Evolutionary conservation across 2,113 vertebrate genomes (phyloP).

Genomic region (Ciconia maguari): DNA sequence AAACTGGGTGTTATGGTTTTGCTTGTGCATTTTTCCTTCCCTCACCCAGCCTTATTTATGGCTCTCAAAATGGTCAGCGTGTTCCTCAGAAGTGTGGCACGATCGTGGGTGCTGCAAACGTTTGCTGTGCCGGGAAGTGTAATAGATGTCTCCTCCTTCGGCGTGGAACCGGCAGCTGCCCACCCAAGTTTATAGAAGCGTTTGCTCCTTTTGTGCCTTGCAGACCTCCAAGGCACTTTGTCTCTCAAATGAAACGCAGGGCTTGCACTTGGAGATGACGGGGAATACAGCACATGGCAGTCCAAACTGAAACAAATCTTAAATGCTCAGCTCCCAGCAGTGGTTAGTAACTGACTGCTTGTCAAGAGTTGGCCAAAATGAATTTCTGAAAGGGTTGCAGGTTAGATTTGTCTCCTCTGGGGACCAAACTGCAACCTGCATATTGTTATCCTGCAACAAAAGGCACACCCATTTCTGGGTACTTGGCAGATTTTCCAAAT

Average conservation of each 20-base stretch:
- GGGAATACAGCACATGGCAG: neutral
- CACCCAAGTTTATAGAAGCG: accelerated
- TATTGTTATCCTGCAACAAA: neutral
- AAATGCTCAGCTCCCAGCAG: neutral
- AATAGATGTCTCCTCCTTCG: neutral
- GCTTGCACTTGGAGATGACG: neutral
- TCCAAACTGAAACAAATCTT: neutral
- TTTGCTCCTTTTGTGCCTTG: neutral
- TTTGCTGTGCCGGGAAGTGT: neutral
- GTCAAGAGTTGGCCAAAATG: neutral
- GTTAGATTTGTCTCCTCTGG: neutral
- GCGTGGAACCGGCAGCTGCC: neutral
- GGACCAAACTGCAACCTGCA: neutral
- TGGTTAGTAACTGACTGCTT: neutral
- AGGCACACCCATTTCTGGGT: neutral
- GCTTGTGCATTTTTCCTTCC: neutral
- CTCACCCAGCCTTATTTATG: neutral
- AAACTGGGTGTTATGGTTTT: neutral
- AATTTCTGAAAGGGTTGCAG: neutral
- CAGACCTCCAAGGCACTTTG: neutral
- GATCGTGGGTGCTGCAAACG: neutral
- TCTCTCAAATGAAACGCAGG: neutral
- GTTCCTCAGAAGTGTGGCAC: neutral
- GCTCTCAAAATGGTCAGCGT: neutral
- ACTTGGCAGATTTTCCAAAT: neutral